Percentiles rank a stretch among this genome's conserved stretches.
These are phyloP conservation scores for Chymomyza costata DNA, from an alignment of 1,140 invertebrate species.

Conservation along the genomic window DNA sequence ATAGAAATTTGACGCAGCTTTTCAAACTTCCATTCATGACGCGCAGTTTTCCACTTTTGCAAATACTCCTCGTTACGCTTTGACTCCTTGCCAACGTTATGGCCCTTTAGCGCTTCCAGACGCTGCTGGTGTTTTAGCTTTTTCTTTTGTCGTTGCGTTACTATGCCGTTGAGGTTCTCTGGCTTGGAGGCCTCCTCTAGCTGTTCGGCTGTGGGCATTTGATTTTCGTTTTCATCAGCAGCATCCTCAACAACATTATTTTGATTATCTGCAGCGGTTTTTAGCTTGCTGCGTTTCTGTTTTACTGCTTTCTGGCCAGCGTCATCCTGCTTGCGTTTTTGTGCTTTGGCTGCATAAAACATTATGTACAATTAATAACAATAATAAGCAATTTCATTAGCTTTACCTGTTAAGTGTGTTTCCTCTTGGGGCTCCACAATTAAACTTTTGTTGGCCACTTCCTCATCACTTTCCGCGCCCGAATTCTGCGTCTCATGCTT, in stretches of 20 bases:
- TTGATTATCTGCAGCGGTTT: neutral
- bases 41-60: conserved; percentile 82
- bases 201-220: conserved; percentile 50
- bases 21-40: conserved; percentile 85
- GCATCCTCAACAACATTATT: conserved; percentile 14
- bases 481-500: conserved; percentile 34
- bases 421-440: conserved; percentile 59
- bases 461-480: conserved; percentile 44
- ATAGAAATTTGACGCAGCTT: conserved; percentile 85
- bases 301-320: conserved; percentile 6
- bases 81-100: conserved; percentile 52
- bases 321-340: conserved; percentile 39
- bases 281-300: conserved; percentile 40
- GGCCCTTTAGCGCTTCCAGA: conserved; percentile 46
- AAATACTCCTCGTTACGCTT: conserved; percentile 78
- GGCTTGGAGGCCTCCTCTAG: conserved; percentile 57
- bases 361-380: too few relatives aligned
- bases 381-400: too few relatives aligned
- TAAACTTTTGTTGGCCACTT: conserved; percentile 59
- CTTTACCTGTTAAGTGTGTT: too few relatives aligned
- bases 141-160: conserved; percentile 68
- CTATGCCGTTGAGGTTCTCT: conserved; percentile 54
- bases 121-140: conserved; percentile 64
- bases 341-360: conserved; percentile 15
- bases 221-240: conserved; percentile 23